Evolutionary conservation across 2,797 vertebrate genomes (phyloP).

Genomic region (Oophaga sylvatica): DNA sequence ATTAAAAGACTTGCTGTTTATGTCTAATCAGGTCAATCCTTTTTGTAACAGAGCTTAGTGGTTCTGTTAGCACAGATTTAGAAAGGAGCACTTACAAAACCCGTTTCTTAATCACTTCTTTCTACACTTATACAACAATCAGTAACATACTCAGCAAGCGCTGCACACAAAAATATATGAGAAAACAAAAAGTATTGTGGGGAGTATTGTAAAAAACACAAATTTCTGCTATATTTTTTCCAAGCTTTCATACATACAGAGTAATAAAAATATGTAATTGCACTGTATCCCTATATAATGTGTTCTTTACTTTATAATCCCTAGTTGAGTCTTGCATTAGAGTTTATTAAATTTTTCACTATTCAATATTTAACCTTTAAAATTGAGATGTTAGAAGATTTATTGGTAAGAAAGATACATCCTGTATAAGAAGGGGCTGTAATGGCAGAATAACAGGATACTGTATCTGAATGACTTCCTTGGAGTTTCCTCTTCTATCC

Average conservation of each 20-base stretch:
- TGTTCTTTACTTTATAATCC: background rate
- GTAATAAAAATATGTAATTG: background rate
- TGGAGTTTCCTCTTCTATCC: too few relatives aligned
- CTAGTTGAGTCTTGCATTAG: background rate
- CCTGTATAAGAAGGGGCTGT: too few relatives aligned
- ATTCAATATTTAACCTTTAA: background rate
- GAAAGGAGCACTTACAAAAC: constrained; percentile 32
- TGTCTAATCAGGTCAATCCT: constrained; percentile 51
- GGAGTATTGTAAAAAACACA: background rate
- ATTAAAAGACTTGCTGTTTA: constrained; percentile 10
- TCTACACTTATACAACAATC: background rate
- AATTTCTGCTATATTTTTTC: background rate
- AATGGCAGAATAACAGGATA: too few relatives aligned
- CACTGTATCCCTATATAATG: background rate
- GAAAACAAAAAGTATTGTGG: background rate
- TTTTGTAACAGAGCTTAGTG: constrained; percentile 36
- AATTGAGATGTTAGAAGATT: background rate
- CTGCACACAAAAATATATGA: background rate
- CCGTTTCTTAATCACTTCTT: background rate
- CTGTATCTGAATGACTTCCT: too few relatives aligned
- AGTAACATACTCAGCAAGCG: background rate
- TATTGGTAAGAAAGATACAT: too few relatives aligned
- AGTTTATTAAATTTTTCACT: background rate
- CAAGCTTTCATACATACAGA: too few relatives aligned
- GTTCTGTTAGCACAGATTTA: constrained; percentile 19